phyloP scores from a whole-genome alignment of 2,888 invertebrate species.

The Lagria hirta region DNA sequence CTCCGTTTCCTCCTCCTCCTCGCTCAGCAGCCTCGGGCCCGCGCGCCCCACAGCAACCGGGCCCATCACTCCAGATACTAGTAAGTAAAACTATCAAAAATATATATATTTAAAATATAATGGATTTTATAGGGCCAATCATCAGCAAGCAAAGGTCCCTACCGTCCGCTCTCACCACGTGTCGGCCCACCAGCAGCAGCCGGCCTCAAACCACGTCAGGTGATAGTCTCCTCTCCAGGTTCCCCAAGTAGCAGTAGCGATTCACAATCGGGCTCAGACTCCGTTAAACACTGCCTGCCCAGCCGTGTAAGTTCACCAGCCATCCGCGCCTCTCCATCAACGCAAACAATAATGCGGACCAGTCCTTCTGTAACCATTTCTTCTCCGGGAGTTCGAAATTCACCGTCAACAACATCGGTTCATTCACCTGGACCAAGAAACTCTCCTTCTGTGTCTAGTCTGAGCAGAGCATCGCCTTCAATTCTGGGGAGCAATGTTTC shows the following conservation, averaged over 20 bases:
- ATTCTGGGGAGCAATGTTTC: constrained; percentile 40
- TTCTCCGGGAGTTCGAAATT: constrained; percentile 42
- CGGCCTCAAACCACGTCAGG: constrained; percentile 55
- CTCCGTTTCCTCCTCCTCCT: constrained; percentile 70
- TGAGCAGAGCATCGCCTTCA: constrained; percentile 55
- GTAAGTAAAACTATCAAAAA: constrained; percentile 51
- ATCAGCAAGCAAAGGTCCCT: constrained; percentile 71
- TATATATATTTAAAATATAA: background rate
- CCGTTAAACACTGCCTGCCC: constrained; percentile 64
- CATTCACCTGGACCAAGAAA: constrained; percentile 48
- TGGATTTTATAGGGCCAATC: constrained; percentile 65
- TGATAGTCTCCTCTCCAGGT: constrained; percentile 76
- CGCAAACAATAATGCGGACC: constrained; percentile 51
- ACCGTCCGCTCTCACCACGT: constrained; percentile 71
- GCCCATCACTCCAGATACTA: constrained; percentile 72
- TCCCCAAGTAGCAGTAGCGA: constrained; percentile 83
- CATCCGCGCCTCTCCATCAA: constrained; percentile 55
- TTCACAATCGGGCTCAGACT: constrained; percentile 77
- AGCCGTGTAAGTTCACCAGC: constrained; percentile 53
- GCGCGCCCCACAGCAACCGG: constrained; percentile 63
- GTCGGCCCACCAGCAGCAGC: constrained; percentile 60
- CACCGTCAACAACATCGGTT: constrained; percentile 40
- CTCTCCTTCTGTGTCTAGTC: constrained; percentile 48
- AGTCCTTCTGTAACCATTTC: constrained; percentile 44
- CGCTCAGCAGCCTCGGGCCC: constrained; percentile 64